phyloP scores from a whole-genome alignment of 2,888 invertebrate species.

The Dastarcus helophoroides region DNA sequence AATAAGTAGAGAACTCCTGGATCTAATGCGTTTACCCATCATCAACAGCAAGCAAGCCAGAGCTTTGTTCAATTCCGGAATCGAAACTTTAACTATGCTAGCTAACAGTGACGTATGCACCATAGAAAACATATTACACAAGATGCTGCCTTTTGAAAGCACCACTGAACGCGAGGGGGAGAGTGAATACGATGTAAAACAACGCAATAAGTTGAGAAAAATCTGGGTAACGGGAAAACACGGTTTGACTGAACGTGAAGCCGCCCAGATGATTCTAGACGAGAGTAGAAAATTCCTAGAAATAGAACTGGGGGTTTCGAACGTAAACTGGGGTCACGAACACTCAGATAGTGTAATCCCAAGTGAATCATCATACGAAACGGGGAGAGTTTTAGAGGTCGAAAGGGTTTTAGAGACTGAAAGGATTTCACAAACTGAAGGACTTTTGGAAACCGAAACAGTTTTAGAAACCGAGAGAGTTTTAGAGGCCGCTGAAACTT shows the following conservation, averaged over 20 bases:
- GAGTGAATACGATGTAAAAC: constrained; percentile 48
- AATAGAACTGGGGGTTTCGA: constrained; percentile 60
- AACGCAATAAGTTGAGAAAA: constrained; percentile 56
- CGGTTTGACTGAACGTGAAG: constrained; percentile 71
- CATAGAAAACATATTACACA: constrained; percentile 66
- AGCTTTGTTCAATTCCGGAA: constrained; percentile 68
- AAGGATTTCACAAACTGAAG: too few species aligned
- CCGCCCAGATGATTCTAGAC: constrained; percentile 55
- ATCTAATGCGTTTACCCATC: constrained; percentile 74
- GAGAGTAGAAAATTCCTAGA: constrained; percentile 66
- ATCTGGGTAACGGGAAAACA: constrained; percentile 71
- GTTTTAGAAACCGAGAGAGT: too few species aligned
- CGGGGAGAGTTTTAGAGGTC: too few species aligned
- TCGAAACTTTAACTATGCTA: constrained; percentile 64
- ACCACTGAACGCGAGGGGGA: constrained; percentile 63
- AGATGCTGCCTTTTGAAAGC: constrained; percentile 76
- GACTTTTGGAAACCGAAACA: too few species aligned
- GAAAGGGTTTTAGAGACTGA: too few species aligned
- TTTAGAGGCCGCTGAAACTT: too few species aligned
- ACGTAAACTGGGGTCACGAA: constrained; percentile 55
- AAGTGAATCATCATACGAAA: too few species aligned
- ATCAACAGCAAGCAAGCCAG: constrained; percentile 79
- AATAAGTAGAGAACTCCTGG: constrained; percentile 81
- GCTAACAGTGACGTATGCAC: constrained; percentile 59
- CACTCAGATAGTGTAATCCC: too few species aligned